Conservation (phyloP, 2,888 invertebrate genomes). For the Drosophila subquinaria region DNA sequence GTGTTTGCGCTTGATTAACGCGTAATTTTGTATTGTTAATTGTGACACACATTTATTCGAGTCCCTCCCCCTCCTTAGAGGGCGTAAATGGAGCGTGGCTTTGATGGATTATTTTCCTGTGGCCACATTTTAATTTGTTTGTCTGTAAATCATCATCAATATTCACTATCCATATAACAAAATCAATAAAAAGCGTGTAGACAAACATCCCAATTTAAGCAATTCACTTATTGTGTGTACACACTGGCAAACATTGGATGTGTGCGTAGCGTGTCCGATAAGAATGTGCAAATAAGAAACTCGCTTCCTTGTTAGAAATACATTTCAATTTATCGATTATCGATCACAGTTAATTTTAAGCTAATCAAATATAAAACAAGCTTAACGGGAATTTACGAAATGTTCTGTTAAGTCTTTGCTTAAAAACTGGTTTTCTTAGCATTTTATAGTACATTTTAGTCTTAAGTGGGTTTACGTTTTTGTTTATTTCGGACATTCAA, state of each 20-base stretch:
- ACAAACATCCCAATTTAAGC: constrained; percentile 50
- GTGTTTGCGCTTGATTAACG: constrained; percentile 76
- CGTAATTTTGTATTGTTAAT: constrained; percentile 74
- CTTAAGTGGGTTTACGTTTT: constrained; percentile 26
- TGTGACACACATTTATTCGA: constrained; percentile 69
- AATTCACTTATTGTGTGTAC: constrained; percentile 43
- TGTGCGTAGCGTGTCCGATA: not conserved
- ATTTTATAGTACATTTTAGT: constrained; percentile 10
- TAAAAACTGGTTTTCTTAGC: constrained; percentile 14
- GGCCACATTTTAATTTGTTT: constrained; percentile 16
- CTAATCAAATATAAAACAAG: constrained; percentile 16
- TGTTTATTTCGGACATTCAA: constrained; percentile 18
- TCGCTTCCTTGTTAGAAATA: constrained; percentile 19
- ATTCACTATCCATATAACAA: constrained; percentile 33
- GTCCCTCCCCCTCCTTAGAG: not conserved
- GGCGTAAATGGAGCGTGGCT: constrained; percentile 73
- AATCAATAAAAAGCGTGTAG: constrained; percentile 65
- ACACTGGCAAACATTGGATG: constrained; percentile 25
- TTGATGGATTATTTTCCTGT: constrained; percentile 65
- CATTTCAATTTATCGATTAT: constrained; percentile 17
- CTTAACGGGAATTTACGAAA: constrained; percentile 23
- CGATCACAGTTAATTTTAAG: constrained; percentile 1
- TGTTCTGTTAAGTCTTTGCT: constrained; percentile 10
- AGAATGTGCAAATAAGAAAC: constrained; percentile 23
- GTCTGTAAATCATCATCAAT: constrained; percentile 37